Conservation (phyloP, 1,140 invertebrate species). For the Lepidotrigona ventralis region DNA sequence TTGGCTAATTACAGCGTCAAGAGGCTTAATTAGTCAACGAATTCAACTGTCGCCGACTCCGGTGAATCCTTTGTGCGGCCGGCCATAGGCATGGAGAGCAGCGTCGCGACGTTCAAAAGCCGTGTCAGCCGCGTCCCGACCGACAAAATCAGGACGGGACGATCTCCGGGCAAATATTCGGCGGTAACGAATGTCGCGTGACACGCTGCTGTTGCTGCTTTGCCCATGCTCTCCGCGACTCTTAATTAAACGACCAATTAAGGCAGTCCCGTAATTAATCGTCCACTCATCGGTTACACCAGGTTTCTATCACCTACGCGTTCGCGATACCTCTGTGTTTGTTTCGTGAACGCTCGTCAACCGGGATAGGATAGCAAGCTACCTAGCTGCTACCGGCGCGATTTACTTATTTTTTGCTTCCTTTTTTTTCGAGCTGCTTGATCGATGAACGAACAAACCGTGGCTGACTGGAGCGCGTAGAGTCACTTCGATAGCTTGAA, state of each 20-base stretch:
- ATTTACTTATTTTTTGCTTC: slow-evolving; percentile 5
- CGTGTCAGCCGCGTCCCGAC: slow-evolving; percentile 11
- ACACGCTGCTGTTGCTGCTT: slow-evolving; percentile 20
- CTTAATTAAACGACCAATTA: slow-evolving; percentile 66
- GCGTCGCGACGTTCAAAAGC: slow-evolving; percentile 13
- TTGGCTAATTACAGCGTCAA: slow-evolving; percentile 58
- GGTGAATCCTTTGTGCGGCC: slow-evolving; percentile 26
- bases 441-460: slow-evolving; percentile 52
- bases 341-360: not conserved
- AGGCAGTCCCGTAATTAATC: slow-evolving; percentile 55
- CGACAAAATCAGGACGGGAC: slow-evolving; percentile 39
- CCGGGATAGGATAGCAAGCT: not conserved
- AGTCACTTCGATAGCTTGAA: slow-evolving; percentile 49
- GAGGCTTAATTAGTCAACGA: slow-evolving; percentile 61
- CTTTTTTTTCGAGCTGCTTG: slow-evolving; percentile 34
- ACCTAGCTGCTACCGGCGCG: no score
- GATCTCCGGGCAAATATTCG: slow-evolving; percentile 54
- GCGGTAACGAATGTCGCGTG: slow-evolving; percentile 57
- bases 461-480: not conserved
- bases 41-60: slow-evolving; percentile 35
- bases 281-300: slow-evolving; percentile 28
- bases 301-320: slow-evolving; percentile 28
- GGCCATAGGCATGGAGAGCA: not conserved
- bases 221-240: slow-evolving; percentile 33
- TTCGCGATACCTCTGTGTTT: not conserved